Evolutionary conservation across 2,797 vertebrate genomes (phyloP), one percentile per base, ranked within the genome.

Genomic region (Kryptolebias ocellatus): DNA sequence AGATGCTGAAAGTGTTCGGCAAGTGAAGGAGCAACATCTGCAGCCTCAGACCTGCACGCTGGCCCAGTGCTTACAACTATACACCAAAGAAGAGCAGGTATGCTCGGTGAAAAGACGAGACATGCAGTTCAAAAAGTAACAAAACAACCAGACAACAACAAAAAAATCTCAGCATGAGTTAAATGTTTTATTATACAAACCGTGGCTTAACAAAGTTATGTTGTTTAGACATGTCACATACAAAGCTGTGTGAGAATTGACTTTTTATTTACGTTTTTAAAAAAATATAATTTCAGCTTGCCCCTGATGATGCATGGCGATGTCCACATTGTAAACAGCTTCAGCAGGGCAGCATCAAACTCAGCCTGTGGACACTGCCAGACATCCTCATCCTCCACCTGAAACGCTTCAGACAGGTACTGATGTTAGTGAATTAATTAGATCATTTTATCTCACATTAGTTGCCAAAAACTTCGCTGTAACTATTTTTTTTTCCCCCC

Each of bases 71-170:
- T 98, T 99, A 92, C 98, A 99, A 79, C 96, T 99, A 65, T 99
- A 99, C 94, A 99, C 98, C 95, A 99, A 99, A 96, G 98, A 99
- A 93, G 98, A 99, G 50, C 96, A 98, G 96, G 98, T 98, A 82
- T 0, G 55, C n/a, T 5, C 20, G 20, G 20, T 24, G 20, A 24
- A 24, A 24, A 24, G 20, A 24, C 20, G 52, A n/a, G 5, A 17
- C 27, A 9, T 44, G 4, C 5, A 10, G 1, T 17, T 24, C 20
- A 24, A 24, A 24, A 24, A 24, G 20, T 24, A 24, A 24, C 20
- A 24, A 24, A 24, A 24, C 20, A 24, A 24, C 20, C 20, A 24
- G 20, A 24, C 20, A 24, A 24, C 20, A 24, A 24, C 20, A 24
- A 24, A 24, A 24, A 24, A 24, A 24, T 24, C 1, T 24, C 20